Evolutionary conservation across 2,888 invertebrate genomes (phyloP).

Genomic region (Punctoribates punctum): DNA sequence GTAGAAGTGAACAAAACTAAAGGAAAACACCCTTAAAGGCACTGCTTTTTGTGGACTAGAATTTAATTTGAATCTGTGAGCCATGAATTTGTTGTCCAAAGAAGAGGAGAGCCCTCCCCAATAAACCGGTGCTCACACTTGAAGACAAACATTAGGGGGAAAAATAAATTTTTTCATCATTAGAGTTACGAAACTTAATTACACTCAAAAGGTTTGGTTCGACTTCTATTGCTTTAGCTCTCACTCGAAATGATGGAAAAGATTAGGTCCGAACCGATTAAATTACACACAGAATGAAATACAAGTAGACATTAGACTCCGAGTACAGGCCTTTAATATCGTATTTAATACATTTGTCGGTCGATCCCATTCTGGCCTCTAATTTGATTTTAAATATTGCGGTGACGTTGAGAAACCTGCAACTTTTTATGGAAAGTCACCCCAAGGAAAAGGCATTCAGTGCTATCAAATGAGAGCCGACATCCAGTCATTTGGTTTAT

Average conservation of each 20-base stretch:
- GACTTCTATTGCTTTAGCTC: neutral
- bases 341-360: neutral
- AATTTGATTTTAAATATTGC: neutral
- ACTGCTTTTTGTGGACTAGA: neutral
- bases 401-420: neutral
- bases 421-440: neutral
- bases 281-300: neutral
- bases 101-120: neutral
- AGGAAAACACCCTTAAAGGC: neutral
- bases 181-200: neutral
- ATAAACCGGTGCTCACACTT: neutral
- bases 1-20: neutral
- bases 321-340: neutral
- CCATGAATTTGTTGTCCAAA: neutral
- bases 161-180: neutral
- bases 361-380: neutral
- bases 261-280: neutral
- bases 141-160: neutral
- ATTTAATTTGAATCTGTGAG: neutral
- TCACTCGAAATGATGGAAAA: neutral
- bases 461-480: neutral
- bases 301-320: neutral
- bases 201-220: neutral
- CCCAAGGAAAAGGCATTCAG: neutral
- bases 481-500: neutral